Percentiles rank a stretch among this genome's conserved stretches.
These are phyloP conservation scores for Pipistrellus pygmaeus DNA, from an alignment of 2,797 vertebrate genomes.

Conservation along the genomic window DNA sequence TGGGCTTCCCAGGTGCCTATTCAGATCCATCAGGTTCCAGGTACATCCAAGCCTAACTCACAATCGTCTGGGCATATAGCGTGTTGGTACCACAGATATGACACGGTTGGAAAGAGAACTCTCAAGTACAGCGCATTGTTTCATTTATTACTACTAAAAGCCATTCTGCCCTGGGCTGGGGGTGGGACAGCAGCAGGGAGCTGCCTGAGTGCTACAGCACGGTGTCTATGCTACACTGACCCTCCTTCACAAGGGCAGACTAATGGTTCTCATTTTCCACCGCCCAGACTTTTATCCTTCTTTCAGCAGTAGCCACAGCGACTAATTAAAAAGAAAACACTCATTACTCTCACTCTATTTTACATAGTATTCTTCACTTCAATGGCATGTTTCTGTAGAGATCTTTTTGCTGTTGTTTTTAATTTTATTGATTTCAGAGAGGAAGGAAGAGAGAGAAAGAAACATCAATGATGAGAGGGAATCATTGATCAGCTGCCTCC, in stretches of 20 bases:
- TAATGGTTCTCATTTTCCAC: slow-evolving; percentile 60
- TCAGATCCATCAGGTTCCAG: slow-evolving; percentile 52
- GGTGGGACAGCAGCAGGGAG: slow-evolving; percentile 26
- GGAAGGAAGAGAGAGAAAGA: too few species aligned
- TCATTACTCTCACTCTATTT: slow-evolving; percentile 63
- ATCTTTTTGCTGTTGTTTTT: neutral
- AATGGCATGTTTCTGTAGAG: slow-evolving; percentile 58
- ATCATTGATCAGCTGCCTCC: too few species aligned
- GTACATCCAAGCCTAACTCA: slow-evolving; percentile 4
- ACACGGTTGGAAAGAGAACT: slow-evolving; percentile 43
- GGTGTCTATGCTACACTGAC: slow-evolving; percentile 53
- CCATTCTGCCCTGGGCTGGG: slow-evolving; percentile 54
- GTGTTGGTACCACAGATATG: slow-evolving; percentile 27
- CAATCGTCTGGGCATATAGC: slow-evolving; percentile 13
- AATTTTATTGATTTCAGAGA: too few species aligned
- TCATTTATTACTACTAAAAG: slow-evolving; percentile 58
- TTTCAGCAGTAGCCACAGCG: slow-evolving; percentile 59
- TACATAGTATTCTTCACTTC: slow-evolving; percentile 62
- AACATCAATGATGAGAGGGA: too few species aligned
- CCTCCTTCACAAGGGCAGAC: slow-evolving; percentile 32
- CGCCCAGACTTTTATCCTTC: slow-evolving; percentile 53
- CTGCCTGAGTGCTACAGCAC: slow-evolving; percentile 52
- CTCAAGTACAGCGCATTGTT: slow-evolving; percentile 15
- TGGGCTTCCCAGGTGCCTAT: slow-evolving; percentile 55
- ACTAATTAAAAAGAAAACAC: slow-evolving; percentile 60